A percentile compares a stretch with the other conserved stretches of the same genome.
Evolutionary conservation across 2,797 vertebrate genomes (phyloP).

Genomic region (Dermochelys coriacea): DNA sequence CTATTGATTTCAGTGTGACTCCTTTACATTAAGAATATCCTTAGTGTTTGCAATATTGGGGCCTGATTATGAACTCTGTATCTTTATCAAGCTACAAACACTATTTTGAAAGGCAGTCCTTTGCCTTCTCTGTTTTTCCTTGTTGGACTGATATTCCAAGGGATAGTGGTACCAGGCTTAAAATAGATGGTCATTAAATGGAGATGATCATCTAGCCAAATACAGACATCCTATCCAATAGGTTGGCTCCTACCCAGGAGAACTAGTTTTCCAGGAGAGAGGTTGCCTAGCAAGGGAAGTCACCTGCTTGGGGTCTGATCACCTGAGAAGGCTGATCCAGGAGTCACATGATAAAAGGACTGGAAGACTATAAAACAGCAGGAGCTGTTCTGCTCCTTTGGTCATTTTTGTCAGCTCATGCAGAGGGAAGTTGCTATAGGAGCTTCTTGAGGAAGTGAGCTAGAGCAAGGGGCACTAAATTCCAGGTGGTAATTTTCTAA

Average conservation of each 20-base stretch:
- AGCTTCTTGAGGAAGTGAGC: neutral
- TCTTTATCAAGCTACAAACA: too few relatives aligned
- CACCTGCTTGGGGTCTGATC: neutral
- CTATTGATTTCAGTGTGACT: conserved; percentile 45
- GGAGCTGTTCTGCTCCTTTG: neutral
- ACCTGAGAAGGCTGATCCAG: too few relatives aligned
- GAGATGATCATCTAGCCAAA: neutral
- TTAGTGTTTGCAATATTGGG: conserved; percentile 43
- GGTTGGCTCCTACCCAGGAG: neutral
- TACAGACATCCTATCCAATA: neutral
- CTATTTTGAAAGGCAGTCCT: too few relatives aligned
- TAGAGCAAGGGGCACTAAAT: neutral
- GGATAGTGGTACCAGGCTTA: too few relatives aligned
- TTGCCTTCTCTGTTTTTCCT: too few relatives aligned
- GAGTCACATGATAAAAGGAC: too few relatives aligned
- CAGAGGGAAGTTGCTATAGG: too few relatives aligned
- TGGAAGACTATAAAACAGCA: neutral
- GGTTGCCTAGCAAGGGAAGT: neutral
- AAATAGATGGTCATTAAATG: neutral
- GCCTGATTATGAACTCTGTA: neutral
- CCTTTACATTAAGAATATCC: conserved; percentile 55
- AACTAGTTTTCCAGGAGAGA: neutral
- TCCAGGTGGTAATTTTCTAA: neutral
- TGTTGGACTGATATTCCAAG: too few relatives aligned
- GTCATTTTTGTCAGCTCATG: neutral